Evolutionary conservation across 2,113 vertebrate genomes (phyloP).

Genomic region (Cheilinus undulatus): DNA sequence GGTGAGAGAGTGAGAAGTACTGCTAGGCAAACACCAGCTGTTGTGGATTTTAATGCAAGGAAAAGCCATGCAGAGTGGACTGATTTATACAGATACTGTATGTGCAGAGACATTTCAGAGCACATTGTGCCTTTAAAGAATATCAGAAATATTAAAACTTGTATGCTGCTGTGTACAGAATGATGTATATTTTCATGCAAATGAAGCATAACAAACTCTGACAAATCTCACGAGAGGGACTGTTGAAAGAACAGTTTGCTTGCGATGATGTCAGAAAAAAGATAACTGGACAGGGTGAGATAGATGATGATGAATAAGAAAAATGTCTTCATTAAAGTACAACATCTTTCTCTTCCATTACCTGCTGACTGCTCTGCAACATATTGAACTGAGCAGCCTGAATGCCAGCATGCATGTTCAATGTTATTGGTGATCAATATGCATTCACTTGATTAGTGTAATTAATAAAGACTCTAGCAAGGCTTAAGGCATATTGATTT

Average conservation of each 20-base stretch:
- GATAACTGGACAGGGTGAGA: background rate
- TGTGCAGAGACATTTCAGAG: background rate
- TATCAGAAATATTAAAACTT: background rate
- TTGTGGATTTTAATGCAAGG: constrained; percentile 24
- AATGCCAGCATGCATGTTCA: constrained; percentile 2
- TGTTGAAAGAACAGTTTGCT: background rate
- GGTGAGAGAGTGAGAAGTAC: constrained; percentile 36
- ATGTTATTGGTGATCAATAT: constrained; percentile 31
- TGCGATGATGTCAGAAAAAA: background rate
- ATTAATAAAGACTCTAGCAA: constrained; percentile 41
- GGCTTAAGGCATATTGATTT: constrained; percentile 36
- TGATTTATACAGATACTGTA: too few relatives aligned
- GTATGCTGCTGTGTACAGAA: background rate
- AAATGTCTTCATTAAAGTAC: background rate
- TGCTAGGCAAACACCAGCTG: constrained; percentile 52
- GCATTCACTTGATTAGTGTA: constrained; percentile 41
- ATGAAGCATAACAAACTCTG: background rate
- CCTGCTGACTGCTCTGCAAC: background rate
- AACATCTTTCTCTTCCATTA: background rate
- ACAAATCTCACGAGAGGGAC: too few relatives aligned
- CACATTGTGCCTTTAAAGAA: background rate
- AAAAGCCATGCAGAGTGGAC: too few relatives aligned
- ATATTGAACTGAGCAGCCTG: background rate
- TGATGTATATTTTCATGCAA: background rate
- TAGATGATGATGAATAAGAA: background rate